Base-by-base conservation (phyloP, 2,797 vertebrate genomes). In the Dromococcyx pavoninus region DNA sequence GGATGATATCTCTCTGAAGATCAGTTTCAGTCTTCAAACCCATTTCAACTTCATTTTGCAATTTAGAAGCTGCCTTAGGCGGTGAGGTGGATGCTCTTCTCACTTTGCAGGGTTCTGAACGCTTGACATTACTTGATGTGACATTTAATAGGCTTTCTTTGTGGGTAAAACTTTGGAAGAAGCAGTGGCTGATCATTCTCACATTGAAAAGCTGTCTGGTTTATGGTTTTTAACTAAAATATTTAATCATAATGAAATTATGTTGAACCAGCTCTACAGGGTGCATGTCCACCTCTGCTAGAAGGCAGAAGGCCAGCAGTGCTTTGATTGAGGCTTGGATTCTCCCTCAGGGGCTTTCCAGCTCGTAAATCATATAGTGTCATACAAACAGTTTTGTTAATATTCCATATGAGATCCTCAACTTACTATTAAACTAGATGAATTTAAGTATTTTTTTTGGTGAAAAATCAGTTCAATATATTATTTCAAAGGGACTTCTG, bases 241-340 rank as follows among this genome's bases (percentile, higher is more conserved):
- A 30, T 87, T 85, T 67, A 56, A 67, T 67, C 32, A 35, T 13
- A 50, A 43, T n/a, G n/a, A 76, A 82, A 70, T 30, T 0, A 17
- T 30, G 21, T 41, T 80, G 57, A 78, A 14, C 11, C 6, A 3
- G 17, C 41, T 61, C 22, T 61, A 5, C 21, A 51, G 15, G 10
- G 17, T 7, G 0, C 0, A 0, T 62, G 18, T 21, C 48, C 17
- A 12, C 19, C 39, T 70, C 2, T 57, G 65, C 32, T 72, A 66
- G 46, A 71, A 58, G 33, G 8, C 5, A 11, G 43, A 18, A 65
- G 30, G 43, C 2, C 5, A 10, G 35, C 5, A 33, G 8, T n/a
- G 50, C 53, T 81, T 78, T 10, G 10, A 48, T 35, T 13, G 23
- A 33, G 50, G 15, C 74, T 85, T 75, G 46, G 41, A 75, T 41